Percentiles rank a stretch among this genome's conserved stretches.
These are phyloP conservation scores for Chaunax sp. DNA, from an alignment of 2,797 vertebrate species.

Conservation along the genomic window DNA sequence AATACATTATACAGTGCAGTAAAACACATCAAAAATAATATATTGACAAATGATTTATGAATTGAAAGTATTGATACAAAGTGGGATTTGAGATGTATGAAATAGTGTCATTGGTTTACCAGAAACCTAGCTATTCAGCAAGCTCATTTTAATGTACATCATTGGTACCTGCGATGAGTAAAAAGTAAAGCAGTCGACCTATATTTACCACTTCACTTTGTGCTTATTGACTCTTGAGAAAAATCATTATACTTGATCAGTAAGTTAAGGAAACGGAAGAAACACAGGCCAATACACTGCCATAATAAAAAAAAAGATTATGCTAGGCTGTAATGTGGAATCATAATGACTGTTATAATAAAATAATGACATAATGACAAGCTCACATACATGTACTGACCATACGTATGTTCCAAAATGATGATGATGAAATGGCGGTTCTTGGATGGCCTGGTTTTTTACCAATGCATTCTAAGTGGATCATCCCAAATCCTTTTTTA, in stretches of 20 bases:
- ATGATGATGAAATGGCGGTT: conserved; percentile 8
- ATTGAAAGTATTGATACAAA: conserved; percentile 11
- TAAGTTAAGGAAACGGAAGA: neutral
- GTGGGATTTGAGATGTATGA: conserved; percentile 21
- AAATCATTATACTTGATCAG: too few species aligned
- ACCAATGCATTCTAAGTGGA: conserved; percentile 17
- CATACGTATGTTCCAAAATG: conserved; percentile 17
- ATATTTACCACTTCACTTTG: neutral
- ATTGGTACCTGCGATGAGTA: too few species aligned
- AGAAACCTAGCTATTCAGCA: conserved; percentile 15
- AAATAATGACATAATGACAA: neutral
- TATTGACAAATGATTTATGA: conserved; percentile 1
- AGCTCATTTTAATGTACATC: neutral
- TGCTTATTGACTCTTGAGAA: conserved; percentile 8
- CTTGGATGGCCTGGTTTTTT: conserved; percentile 12
- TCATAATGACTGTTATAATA: neutral
- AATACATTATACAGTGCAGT: conserved; percentile 1
- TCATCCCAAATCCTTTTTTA: conserved; percentile 19
- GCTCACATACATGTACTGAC: conserved; percentile 19
- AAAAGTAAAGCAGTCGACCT: too few species aligned
- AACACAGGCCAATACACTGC: conserved; percentile 1
- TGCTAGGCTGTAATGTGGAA: neutral
- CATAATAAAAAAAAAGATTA: conserved; percentile 10
- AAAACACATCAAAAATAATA: conserved; percentile 44
- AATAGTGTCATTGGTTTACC: conserved; percentile 12